Base-by-base conservation (phyloP, 1,140 invertebrate genomes). In the Pseudoatta argentina region DNA sequence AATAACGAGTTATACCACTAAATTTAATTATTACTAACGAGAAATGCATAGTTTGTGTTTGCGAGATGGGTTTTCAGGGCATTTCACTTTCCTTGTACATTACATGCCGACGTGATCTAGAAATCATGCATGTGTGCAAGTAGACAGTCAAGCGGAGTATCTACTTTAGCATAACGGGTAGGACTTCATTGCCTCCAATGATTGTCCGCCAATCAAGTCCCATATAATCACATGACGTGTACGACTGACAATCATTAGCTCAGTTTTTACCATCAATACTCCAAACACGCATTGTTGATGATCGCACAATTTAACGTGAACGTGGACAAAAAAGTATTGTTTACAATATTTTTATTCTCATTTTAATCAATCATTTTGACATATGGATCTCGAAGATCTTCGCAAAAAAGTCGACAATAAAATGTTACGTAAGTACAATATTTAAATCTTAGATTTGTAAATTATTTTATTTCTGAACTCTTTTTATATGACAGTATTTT, bases 181-280 rank as follows among this genome's bases (percentile, higher is more conserved):
- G 55, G 2, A 72, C 85, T 66, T 72, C 55, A 82, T 89, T 67
- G 77, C 51, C 71, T 87, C 77, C 59, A 69, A 87, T 86, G 81
- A 89, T 86, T 86, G 66, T 89, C 67, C 85, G 75, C 75, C 82
- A 88, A 88, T 87, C 69, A 69, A 86, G 55, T 89, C 61, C 61
- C 69, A 85, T 86, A 59, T 76, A 88, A 88, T 88, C 73, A 57
- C 16, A 30, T 83, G 89, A 90, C 86, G 57, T 82, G 72, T 51
- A 66, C 30, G 10, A 59, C 39, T 72, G 86, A 69, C 79, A 57
- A 91, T 89, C 87, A 86, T 86, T 86, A 77, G 77, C 86, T 82
- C 69, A 76, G 73, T 55, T 85, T 87, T 85, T 71, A 57, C 59
- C 48, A 79, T 71, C 64, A 3, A 57, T 61, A 27, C 78, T 82